Base-by-base conservation (phyloP, 2,113 vertebrate genomes). In the Bos javanicus region DNA sequence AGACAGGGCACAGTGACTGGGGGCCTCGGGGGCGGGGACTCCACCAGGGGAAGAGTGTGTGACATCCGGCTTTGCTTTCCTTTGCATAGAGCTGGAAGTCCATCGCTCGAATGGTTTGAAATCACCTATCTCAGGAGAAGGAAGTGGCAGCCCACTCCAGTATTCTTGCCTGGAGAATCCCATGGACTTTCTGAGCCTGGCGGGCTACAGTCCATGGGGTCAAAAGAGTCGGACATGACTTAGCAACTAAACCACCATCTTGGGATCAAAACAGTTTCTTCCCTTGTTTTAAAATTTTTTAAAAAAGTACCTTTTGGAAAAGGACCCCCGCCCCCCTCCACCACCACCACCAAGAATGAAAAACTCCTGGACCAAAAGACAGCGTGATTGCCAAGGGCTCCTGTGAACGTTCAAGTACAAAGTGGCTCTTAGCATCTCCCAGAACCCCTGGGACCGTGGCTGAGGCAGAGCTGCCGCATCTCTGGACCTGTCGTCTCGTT, bases 21-120 rank as follows among this genome's bases (percentile, higher is more conserved):
- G 48, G 39, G 1, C 13, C 21, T 7, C 1, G 0, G 16, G 90
- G 19, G 4, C 16, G 1, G 43, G 17, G n/a, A 36, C 25, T 21
- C 67, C 0, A 0, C n/a, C 6, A 0, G 39, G 33, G n/a, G 50
- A 28, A 50, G 16, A 26, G 36, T 25, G 0, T 13, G 54, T 71
- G 30, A 59, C 15, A 6, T 16, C 30, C 9, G 50, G 87, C 90
- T 56, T n/a, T 64, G 83, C 39, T 54, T 64, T 57, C 28, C 76
- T 54, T 74, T 26, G 56, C 13, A 0, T 28, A 59, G 26, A 59
- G 39, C 78, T 59, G 16, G 13, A 86, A 30, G 67, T 56, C 23
- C 16, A 7, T 78, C 4, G 1, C 5, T 78, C 6, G 4, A 14
- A 15, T 91, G 56, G 46, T 52, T 67, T 81, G 43, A 26, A 84